Evolutionary conservation across 2,797 vertebrate species (phyloP).

Genomic region (Cossypha polioptera): DNA sequence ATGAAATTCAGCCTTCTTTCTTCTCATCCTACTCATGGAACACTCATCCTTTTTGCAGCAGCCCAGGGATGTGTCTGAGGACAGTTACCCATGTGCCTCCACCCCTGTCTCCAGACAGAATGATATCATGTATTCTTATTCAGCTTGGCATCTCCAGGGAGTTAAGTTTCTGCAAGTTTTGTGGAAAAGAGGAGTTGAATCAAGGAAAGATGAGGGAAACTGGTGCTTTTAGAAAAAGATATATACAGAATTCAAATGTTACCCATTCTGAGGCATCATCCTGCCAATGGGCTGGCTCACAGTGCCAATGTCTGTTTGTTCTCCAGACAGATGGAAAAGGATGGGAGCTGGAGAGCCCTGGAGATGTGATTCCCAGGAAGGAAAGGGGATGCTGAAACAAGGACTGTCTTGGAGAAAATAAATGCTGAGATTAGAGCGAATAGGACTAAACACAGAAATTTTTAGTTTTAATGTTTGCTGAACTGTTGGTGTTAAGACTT

Average conservation of each 20-base stretch:
- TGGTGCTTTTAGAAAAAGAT: neutral
- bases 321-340: neutral
- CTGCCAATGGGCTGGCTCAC: neutral
- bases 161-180: neutral
- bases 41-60: neutral
- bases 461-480: neutral
- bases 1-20: neutral
- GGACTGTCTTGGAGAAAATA: neutral
- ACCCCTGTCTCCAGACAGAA: constrained; percentile 4
- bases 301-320: neutral
- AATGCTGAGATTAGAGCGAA: neutral
- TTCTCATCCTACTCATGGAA: neutral
- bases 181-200: neutral
- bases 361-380: neutral
- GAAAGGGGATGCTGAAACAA: neutral
- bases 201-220: neutral
- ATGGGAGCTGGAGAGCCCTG: neutral
- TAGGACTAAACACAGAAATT: neutral
- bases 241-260: neutral
- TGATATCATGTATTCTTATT: neutral
- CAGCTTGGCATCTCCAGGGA: neutral
- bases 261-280: neutral
- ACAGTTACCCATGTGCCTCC: neutral
- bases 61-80: neutral
- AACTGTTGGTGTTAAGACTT: constrained; percentile 18